These are phyloP conservation scores for Calliopsis andreniformis DNA, from an alignment of 1,140 invertebrate genomes.

Conservation along the genomic window DNA sequence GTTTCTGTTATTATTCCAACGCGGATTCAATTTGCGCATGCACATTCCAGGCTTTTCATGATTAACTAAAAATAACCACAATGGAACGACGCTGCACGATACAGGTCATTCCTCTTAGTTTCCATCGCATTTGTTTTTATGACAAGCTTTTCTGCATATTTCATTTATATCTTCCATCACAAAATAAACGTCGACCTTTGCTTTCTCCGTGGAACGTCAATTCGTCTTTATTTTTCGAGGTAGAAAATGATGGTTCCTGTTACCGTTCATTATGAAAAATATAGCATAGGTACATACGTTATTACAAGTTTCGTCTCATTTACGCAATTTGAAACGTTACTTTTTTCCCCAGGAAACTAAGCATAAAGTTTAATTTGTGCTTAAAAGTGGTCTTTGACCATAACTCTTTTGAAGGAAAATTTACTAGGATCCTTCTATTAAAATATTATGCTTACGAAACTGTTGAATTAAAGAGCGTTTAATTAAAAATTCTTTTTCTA, in stretches of 20 bases:
- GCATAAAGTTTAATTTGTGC: no score
- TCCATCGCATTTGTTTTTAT: neutral
- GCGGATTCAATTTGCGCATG: neutral
- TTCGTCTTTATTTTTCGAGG: neutral
- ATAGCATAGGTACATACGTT: neutral
- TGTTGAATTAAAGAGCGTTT: neutral
- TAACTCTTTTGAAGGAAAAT: no score
- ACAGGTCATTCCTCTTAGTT: neutral
- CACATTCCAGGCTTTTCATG: neutral
- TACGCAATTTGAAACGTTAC: no score
- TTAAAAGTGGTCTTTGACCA: no score
- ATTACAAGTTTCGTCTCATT: no score
- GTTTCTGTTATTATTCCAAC: neutral
- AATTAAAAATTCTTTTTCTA: neutral
- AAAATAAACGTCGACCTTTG: conserved; percentile 17
- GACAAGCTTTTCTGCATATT: neutral
- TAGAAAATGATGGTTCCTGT: neutral
- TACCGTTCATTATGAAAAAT: neutral
- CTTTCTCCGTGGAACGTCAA: neutral
- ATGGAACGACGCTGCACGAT: conserved; percentile 4
- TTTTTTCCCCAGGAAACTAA: no score
- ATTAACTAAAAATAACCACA: conserved; percentile 24
- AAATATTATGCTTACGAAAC: no score
- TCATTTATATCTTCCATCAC: neutral
- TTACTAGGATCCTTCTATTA: no score